Evolutionary conservation across 2,797 vertebrate genomes (phyloP), one percentile per base, ranked within the genome.

Genomic region (Darevskia nairensis): DNA sequence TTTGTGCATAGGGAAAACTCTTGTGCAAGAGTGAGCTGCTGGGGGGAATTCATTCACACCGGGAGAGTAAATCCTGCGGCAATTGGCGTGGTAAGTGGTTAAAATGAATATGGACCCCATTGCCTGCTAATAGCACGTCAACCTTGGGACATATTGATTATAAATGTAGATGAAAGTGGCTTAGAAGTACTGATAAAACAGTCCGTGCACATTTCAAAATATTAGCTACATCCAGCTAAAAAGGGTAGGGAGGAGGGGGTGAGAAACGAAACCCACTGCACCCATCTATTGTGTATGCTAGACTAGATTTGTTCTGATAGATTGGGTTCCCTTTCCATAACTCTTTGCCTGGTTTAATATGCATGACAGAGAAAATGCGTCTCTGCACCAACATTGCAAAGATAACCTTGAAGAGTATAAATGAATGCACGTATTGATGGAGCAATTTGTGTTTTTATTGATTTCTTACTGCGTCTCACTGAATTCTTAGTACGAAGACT

Each of bases 401-500:
- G 94, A 95, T 97, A 96, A 97, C 96, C 96, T 97, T 97, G 96
- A 95, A 95, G 93, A 91, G 92, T 96, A 95, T 95, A 96, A 96
- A 95, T 88, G 94, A 95, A 94, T 79, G 90, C 95, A 94, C 29
- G 89, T 96, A 96, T 96, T 95, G 97, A 96, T 96, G 93, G 93
- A 95, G 92, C 94, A 96, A 96, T 97, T 96, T 97, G 96, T 95
- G 95, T 91, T 92, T 80, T 85, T 96, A 96, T 96, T 96, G 97
- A 97, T 97, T 96, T 92, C 92, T 95, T 88, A 91, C 93, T 91
- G 94, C 92, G 61, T 89, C 90, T 95, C 0, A 0, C 94, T 94
- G 93, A 92, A 96, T 96, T 95, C 93, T 92, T 94, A 92, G 93
- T 91, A 93, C 92, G 88, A 92, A 90, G 93, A 94, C 94, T 88